These are phyloP conservation scores for Coryphaenoides rupestris DNA, from an alignment of 2,113 vertebrate species.

Conservation along the genomic window DNA sequence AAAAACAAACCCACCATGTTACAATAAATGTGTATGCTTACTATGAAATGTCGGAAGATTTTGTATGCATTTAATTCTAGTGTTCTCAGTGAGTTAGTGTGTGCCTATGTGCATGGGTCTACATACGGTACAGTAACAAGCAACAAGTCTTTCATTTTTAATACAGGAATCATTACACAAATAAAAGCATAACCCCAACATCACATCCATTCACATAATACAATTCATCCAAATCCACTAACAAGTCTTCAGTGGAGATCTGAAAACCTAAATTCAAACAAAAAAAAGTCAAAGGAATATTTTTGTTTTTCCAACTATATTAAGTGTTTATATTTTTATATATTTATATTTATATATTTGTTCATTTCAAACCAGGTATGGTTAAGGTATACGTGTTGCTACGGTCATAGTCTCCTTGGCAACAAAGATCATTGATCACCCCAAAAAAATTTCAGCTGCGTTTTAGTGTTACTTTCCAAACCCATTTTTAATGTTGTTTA, in stretches of 20 bases:
- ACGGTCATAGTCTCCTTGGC: slow-evolving; percentile 51
- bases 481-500: too few species aligned
- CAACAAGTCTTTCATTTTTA: slow-evolving; percentile 49
- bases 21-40: slow-evolving; percentile 29
- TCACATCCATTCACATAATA: slow-evolving; percentile 46
- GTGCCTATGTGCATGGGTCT: slow-evolving; percentile 39
- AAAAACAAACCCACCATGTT: slow-evolving; percentile 82
- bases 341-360: slow-evolving; percentile 64
- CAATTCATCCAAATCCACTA: slow-evolving; percentile 55
- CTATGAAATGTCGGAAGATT: slow-evolving; percentile 19
- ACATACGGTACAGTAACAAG: slow-evolving; percentile 33
- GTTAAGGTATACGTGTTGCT: slow-evolving; percentile 46
- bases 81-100: slow-evolving; percentile 15
- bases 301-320: slow-evolving; percentile 27
- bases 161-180: slow-evolving; percentile 26
- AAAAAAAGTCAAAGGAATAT: slow-evolving; percentile 32
- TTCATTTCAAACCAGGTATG: slow-evolving; percentile 53
- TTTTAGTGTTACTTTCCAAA: too few species aligned
- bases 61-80: slow-evolving; percentile 16
- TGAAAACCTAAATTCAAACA: slow-evolving; percentile 38
- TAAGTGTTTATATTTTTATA: slow-evolving; percentile 64
- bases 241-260: slow-evolving; percentile 39
- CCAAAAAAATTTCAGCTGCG: too few species aligned
- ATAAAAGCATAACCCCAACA: slow-evolving; percentile 23
- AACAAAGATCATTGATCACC: slow-evolving; percentile 52